Evolutionary conservation across 2,888 invertebrate genomes (phyloP).

Genomic region (Synanthedon myopaeformis): DNA sequence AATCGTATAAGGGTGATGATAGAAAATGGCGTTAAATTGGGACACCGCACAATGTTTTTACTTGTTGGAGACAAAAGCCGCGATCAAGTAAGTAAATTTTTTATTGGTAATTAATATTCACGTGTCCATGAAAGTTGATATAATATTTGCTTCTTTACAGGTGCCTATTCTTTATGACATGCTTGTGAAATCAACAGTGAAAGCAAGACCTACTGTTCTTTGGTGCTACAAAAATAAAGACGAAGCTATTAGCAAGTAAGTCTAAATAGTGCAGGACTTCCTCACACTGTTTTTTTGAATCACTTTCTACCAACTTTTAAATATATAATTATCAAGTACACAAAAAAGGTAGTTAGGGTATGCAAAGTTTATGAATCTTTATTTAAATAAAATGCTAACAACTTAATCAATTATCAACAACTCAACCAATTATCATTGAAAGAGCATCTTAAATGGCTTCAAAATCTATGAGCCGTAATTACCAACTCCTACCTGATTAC

Average conservation of each 20-base stretch:
- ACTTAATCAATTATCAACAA: no score
- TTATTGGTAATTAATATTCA: not conserved
- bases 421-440: no score
- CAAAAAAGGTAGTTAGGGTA: no score
- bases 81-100: slow-evolving; percentile 80
- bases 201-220: slow-evolving; percentile 91
- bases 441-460: no score
- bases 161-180: slow-evolving; percentile 98
- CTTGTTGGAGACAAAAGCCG: slow-evolving; percentile 95
- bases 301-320: not conserved
- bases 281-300: not conserved
- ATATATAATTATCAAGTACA: not conserved
- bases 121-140: not conserved
- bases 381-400: no score
- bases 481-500: no score
- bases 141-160: slow-evolving; percentile 49
- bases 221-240: slow-evolving; percentile 99
- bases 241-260: slow-evolving; percentile 86
- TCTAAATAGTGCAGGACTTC: slow-evolving; percentile 3
- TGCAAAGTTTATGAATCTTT: no score
- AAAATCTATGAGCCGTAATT: no score
- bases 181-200: slow-evolving; percentile 93
- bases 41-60: slow-evolving; percentile 94
- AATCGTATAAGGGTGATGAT: slow-evolving; percentile 95
- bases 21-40: slow-evolving; percentile 93